Evolutionary conservation across 2,888 invertebrate species (phyloP), one percentile per base, ranked within the genome.

Genomic region (Tachina grossa): DNA sequence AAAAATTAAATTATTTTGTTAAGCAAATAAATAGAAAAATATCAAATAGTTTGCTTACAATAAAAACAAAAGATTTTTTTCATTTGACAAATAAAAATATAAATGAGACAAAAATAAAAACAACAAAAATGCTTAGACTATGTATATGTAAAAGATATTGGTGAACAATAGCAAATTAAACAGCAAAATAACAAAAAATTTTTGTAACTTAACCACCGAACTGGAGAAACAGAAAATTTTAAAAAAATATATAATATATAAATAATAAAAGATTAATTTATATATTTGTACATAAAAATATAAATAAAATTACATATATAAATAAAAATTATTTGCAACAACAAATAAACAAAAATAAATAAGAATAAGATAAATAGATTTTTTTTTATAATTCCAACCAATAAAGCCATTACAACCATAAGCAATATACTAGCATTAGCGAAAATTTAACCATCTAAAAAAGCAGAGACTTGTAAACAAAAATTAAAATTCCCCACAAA

Each of bases 371-470:
- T 49, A 41, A 13, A 31, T 49, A n/a, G 14, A 9, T 76, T 22
- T 47, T 74, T n/a, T n/a, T 66, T 66, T 79, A 61, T 74, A 74
- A 53, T 14, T 16, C 11, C 22, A 16, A 61, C 39, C 16, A 61
- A 31, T 61, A 61, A 69, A 63, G 69, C 1, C 1, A 49, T 9
- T 19, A 14, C 49, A 41, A 9, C 9, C 8, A 31, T 39, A 53
- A 74, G 59, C 65, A 51, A 63, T 74, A 71, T n/a, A 6, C 9
- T 9, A 47, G 10, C 57, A 8, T 22, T 57, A 3, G 41, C 71
- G 78, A 55, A 85, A 87, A 65, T 83, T 87, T 78, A 88, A 87
- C 88, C 89, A 89, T 90, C 88, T 87, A 87, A 87, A 86, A n/a
- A 89, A 55, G 31, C 61, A 19, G 51, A 9, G n/a, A 39, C 31